Base-by-base conservation (phyloP, 1,140 invertebrate species). In the Episyrphus balteatus region DNA sequence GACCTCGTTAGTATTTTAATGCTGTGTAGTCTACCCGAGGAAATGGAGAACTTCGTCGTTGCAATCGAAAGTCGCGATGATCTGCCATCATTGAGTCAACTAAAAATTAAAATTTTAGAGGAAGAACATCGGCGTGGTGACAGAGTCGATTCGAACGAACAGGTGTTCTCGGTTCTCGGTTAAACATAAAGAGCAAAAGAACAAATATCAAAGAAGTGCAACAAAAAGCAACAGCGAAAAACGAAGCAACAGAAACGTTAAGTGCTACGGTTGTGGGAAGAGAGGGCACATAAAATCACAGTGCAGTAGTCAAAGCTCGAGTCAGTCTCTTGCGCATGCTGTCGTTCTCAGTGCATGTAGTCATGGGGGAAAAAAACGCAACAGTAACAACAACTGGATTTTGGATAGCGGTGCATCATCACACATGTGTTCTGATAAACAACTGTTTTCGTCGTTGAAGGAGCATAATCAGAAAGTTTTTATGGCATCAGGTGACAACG, bases 41-140 rank as follows among this genome's bases (percentile, higher is more conserved):
- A 50, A 42, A 42, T 42, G 44, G 49, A 50, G 18, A 46, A 36
- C 46, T 50, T 50, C 33, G 49, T 50, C 5, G 43, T 50, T 12
- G 43, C 43, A 13, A 38, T 46, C 3, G 44, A 50, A 32, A 42
- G 44, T 18, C 26, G 49, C 12, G 49, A 50, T 34, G 17, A 11
- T 13, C 42, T 50, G 39, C 49, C 49, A 17, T 37, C 36, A 37
- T 46, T 37, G 13, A 44, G 46, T 18, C 30, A 50, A 6, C 36
- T 50, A 36, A n/a, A 31, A 8, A 14, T 34, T 1, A 46, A 50
- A 45, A 43, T 50, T 38, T 17, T 46, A 34, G 44, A 50, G 43
- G 44, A 46, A 41, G 49, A 46, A 42, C 31, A 31, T 26, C 37
- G 44, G 17, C 44, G 39, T 10, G n/a, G 33, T 10, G 44, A 42